Percentiles rank a stretch among this genome's conserved stretches.
These are phyloP conservation scores for Babylonia areolata DNA, from an alignment of 1,140 invertebrate genomes.

Conservation along the genomic window DNA sequence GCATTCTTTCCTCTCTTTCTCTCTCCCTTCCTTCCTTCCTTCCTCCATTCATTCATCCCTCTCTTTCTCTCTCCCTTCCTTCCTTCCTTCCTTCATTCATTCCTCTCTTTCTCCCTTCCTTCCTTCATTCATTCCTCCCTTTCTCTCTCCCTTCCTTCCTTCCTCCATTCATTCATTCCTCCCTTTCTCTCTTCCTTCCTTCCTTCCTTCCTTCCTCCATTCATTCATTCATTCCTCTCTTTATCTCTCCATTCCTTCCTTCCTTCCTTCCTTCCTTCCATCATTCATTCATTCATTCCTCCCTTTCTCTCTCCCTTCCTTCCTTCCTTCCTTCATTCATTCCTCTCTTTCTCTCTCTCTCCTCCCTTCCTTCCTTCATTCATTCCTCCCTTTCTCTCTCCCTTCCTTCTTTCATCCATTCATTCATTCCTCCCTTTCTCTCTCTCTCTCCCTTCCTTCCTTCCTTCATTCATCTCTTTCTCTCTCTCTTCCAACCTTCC, in stretches of 20 bases:
- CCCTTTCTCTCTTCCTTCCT: neutral
- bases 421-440: neutral
- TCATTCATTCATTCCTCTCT: too few species aligned
- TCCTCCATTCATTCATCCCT: neutral
- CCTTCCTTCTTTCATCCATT: neutral
- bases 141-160: neutral
- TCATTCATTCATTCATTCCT: neutral
- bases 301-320: neutral
- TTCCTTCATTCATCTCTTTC: neutral
- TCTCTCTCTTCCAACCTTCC: neutral
- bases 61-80: neutral
- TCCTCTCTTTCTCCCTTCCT: conserved; percentile 1
- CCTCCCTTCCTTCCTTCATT: neutral
- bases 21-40: too few species aligned
- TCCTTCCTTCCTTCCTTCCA: neutral
- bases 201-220: too few species aligned
- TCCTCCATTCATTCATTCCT: neutral
- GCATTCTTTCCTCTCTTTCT: neutral
- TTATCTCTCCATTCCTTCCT: too few species aligned
- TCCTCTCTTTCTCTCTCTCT: neutral
- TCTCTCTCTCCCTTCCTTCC: neutral
- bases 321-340: neutral
- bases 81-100: too few species aligned
- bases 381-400: neutral
- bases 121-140: neutral